These are phyloP conservation scores for Hydractinia symbiolongicarpus DNA, from an alignment of 30 jellyfish, hydroid and myxozoan species.

Conservation along the genomic window DNA sequence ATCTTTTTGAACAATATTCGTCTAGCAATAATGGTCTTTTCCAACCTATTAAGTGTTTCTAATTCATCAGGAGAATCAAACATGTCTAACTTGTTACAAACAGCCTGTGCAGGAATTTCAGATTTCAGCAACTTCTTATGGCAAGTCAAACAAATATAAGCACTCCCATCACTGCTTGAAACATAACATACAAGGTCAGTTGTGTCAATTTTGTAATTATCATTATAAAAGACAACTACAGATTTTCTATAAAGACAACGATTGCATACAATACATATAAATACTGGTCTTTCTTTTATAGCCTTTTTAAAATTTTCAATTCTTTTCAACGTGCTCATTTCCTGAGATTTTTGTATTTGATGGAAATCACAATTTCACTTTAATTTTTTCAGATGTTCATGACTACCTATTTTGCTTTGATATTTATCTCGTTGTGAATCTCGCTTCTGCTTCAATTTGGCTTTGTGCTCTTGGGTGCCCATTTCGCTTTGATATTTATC, in stretches of 20 bases:
- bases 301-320: too few relatives aligned
- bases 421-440: too few relatives aligned
- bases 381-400: too few relatives aligned
- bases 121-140: background rate
- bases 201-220: background rate
- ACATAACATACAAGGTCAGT: background rate
- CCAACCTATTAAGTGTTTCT: background rate
- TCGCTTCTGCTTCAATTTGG: too few relatives aligned
- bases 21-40: background rate
- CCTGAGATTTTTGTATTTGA: too few relatives aligned
- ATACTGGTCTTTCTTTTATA: background rate
- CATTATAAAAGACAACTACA: background rate
- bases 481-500: too few relatives aligned
- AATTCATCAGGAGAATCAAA: background rate
- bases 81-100: background rate
- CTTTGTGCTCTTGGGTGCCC: too few relatives aligned
- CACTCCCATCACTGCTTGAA: background rate
- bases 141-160: background rate
- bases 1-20: slow-evolving; percentile 10
- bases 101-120: background rate
- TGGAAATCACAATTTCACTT: too few relatives aligned
- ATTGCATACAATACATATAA: background rate
- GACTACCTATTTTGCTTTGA: too few relatives aligned
- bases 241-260: slow-evolving; percentile 1
- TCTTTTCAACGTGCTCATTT: too few relatives aligned